Base-by-base conservation (phyloP, 2,888 invertebrate species). In the Stenotaenia linearis region DNA sequence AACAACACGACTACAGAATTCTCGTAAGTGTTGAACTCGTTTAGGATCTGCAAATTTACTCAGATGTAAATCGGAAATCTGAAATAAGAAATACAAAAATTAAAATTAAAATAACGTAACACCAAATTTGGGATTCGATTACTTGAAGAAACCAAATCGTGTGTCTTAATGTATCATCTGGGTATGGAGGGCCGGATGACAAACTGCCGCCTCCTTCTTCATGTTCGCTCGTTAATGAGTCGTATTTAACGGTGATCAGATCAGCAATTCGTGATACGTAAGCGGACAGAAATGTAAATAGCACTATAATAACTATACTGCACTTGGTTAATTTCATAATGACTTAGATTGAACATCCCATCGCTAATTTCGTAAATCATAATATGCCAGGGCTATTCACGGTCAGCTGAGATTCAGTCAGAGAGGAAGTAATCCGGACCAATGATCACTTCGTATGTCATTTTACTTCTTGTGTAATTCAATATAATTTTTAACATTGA, bases 51-150 rank as follows among this genome's bases (percentile, higher is more conserved):
- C 89, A 85, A 93, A 95, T 86, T 92, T 91, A 86, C 95, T 96
- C 81, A 96, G 91, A 85, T 96, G 96, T 82, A 96, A 90, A 86
- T 96, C 96, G 80, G 94, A 92, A 84, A 96, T 91, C 95, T 96
- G 85, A 76, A 88, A 87, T 80, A 78, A 80, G 80, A 80, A 75
- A 30, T 81, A 30, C 15, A 77, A 76, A 35, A 76, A n/a, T 32
- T 18, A 30, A 35, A 18, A 7, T n/a, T 28, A 30, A 23, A 75
- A 28, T 25, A 75, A 75, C 28, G n/a, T n/a, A n/a, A n/a, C n/a
- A n/a, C n/a, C n/a, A n/a, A n/a, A n/a, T n/a, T n/a, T n/a, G n/a
- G n/a, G n/a, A n/a, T n/a, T n/a, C n/a, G n/a, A n/a, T 10, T 25
- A 79, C 75, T 69, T 78, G 78, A 21, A 78, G 61, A 74, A 78